Base-by-base conservation (phyloP, 2,113 vertebrate genomes). In the Crotalus tigris region DNA sequence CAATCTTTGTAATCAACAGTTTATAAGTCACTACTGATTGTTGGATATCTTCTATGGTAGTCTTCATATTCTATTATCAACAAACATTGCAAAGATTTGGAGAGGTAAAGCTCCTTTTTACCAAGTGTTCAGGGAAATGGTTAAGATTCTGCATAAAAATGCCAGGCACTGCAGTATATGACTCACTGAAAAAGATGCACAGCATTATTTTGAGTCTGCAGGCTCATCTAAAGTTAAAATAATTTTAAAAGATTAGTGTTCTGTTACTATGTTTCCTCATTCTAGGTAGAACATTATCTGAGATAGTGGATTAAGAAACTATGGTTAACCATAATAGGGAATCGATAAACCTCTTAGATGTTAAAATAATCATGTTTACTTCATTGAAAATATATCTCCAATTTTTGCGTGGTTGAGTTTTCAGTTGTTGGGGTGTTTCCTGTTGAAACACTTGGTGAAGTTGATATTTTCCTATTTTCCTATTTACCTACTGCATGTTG, bases 61-160 rank as follows among this genome's bases (percentile, higher is more conserved):
- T 92, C 75, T 93, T 93, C 93, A 94, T 95, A 91, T 95, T 94
- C 26, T 94, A 89, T 96, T 96, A 96, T 54, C 57, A 94, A 49
- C 75, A 95, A 93, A 23, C 90, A 91, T 96, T 95, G 95, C 93
- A 94, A 94, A 94, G 87, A 1, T 91, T 58, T 58, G 85, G 19
- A 88, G 61, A 94, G 59, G 54, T 61, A 92, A 95, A 39, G 49
- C 86, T 92, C 24, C 92, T 94, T 94, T 91, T 94, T 92, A 91
- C 88, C 92, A 85, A 0, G 2, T n/a, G 89, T 92, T 95, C 91
- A 75, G 17, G 58, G 90, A 94, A 75, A 88, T 44, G 19, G 4
- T 55, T 0, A 5, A 0, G 59, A 93, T 92, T 89, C 88, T 29
- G 24, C 3, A 0, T 1, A 3, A 59, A 93, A 51, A 2, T 17